Conservation (phyloP, 1,140 invertebrate genomes). For the Penaeus chinensis region DNA sequence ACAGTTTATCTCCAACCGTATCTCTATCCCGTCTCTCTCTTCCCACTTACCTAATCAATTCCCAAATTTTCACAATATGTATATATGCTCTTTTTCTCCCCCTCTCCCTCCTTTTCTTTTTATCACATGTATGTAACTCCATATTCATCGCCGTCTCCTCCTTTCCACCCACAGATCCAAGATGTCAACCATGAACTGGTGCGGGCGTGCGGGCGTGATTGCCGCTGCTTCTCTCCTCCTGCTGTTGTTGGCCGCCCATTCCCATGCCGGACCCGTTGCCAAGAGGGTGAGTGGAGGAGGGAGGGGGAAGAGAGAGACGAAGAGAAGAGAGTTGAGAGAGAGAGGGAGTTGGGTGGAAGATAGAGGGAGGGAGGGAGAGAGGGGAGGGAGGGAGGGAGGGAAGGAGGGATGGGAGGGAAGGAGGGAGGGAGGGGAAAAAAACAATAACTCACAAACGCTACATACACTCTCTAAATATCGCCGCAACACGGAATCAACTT, state of each 20-base stretch:
- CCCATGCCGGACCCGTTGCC: conserved; percentile 28
- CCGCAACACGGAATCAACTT: too few relatives aligned
- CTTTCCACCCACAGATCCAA: conserved; percentile 8
- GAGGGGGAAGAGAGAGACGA: too few relatives aligned
- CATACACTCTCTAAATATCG: too few relatives aligned
- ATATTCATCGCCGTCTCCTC: neutral
- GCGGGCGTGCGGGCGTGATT: conserved; percentile 24
- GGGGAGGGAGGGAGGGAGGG: too few relatives aligned
- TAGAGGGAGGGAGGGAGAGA: too few relatives aligned
- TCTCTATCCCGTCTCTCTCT: neutral
- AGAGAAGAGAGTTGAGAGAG: too few relatives aligned
- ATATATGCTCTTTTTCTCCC: too few relatives aligned
- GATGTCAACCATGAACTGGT: conserved; percentile 15
- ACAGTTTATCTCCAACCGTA: neutral
- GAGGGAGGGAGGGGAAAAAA: too few relatives aligned
- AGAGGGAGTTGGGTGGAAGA: too few relatives aligned
- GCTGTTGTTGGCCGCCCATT: conserved; percentile 15
- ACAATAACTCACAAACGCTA: too few relatives aligned
- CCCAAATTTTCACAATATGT: too few relatives aligned
- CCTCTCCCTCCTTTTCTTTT: neutral
- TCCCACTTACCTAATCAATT: neutral
- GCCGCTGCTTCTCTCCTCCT: neutral
- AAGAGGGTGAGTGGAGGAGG: conserved; percentile 28
- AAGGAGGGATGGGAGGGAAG: too few relatives aligned
- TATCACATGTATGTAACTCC: neutral